These are phyloP conservation scores for Cephus rjabovi DNA, from an alignment of 2,888 invertebrate genomes.

Conservation along the genomic window DNA sequence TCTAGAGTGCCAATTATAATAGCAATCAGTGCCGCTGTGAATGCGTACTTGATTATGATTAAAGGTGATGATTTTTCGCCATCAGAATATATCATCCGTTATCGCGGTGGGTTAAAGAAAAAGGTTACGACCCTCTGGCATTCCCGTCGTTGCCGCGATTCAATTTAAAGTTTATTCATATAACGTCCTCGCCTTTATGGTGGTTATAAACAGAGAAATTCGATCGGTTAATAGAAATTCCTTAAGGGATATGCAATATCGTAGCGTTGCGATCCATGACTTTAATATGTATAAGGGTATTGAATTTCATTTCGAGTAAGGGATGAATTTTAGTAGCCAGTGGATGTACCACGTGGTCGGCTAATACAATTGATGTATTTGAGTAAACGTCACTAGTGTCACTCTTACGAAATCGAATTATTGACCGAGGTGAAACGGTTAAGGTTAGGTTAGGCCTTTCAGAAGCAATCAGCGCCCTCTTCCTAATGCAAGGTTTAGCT, in stretches of 20 bases:
- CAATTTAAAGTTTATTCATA: slow-evolving; percentile 9
- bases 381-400: neutral
- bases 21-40: neutral
- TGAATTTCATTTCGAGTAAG: neutral
- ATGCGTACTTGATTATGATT: neutral
- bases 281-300: neutral
- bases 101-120: neutral
- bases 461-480: neutral
- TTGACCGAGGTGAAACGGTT: neutral
- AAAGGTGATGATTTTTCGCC: neutral
- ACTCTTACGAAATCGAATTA: neutral
- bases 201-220: slow-evolving; percentile 4
- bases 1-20: neutral
- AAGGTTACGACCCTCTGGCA: neutral
- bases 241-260: neutral
- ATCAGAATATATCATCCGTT: neutral
- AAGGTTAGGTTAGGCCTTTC: neutral
- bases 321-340: neutral
- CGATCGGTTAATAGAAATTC: slow-evolving; percentile 5
- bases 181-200: slow-evolving; percentile 1
- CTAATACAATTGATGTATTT: neutral
- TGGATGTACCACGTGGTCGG: neutral
- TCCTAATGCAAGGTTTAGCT: neutral
- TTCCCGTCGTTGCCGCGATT: neutral
- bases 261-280: neutral